Conservation (phyloP, 92 coral and sea anemone species). For the Anthopleura xanthogrammica region DNA sequence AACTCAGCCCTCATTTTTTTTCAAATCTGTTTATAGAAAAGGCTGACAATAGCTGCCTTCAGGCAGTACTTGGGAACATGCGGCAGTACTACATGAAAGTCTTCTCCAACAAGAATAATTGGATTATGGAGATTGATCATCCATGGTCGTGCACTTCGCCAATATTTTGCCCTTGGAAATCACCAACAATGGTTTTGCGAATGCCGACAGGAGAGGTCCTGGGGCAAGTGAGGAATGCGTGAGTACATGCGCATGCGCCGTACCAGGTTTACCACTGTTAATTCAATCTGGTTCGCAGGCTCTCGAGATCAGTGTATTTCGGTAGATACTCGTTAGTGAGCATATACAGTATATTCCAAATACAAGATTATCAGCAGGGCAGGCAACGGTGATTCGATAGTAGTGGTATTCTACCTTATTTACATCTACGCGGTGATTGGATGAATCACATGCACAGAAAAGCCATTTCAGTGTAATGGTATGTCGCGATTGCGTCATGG, state of each 20-base stretch:
- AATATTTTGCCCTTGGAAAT: constrained; percentile 79
- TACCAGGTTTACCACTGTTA: background rate
- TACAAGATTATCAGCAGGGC: too few species aligned
- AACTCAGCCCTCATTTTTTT: background rate
- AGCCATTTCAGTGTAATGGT: too few species aligned
- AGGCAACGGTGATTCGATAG: too few species aligned
- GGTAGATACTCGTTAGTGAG: too few species aligned
- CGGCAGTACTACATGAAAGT: constrained; percentile 83
- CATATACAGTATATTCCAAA: too few species aligned
- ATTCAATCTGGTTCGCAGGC: too few species aligned
- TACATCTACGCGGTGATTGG: too few species aligned
- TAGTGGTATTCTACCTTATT: too few species aligned
- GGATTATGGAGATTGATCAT: constrained; percentile 87
- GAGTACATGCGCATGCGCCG: background rate
- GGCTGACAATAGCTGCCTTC: constrained; percentile 46
- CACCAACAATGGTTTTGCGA: constrained; percentile 66
- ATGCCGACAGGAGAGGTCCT: constrained; percentile 82
- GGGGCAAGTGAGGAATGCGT: constrained; percentile 86
- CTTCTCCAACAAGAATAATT: constrained; percentile 37
- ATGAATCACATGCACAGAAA: too few species aligned
- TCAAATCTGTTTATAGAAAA: constrained; percentile 39
- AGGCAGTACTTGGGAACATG: constrained; percentile 43
- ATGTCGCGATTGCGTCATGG: too few species aligned
- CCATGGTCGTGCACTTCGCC: constrained; percentile 73
- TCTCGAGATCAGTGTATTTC: too few species aligned